Evolutionary conservation across 2,888 invertebrate genomes (phyloP).

Genomic region (Tetranychus piercei): DNA sequence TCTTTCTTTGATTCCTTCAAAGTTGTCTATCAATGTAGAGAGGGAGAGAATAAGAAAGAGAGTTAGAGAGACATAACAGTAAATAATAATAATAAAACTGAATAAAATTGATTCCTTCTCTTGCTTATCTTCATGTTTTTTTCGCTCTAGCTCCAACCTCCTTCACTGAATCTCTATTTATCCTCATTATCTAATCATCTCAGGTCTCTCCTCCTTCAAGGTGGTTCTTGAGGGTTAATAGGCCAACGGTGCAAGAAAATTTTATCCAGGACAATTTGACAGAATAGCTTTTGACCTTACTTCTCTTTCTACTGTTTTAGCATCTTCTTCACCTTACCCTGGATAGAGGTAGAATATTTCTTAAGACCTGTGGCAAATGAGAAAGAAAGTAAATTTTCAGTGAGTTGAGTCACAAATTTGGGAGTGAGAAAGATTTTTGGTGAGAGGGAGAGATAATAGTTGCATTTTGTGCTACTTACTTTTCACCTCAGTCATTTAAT

Average conservation of each 20-base stretch:
- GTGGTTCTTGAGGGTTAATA: not conserved
- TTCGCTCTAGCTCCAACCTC: not conserved
- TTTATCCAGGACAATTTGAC: not conserved
- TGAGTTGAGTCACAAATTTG: not conserved
- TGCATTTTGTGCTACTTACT: not conserved
- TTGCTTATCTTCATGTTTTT: not conserved
- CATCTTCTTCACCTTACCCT: not conserved
- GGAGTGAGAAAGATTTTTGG: not conserved
- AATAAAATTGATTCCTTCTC: not conserved
- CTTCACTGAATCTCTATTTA: not conserved
- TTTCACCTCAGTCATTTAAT: not conserved
- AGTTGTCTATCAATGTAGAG: not conserved
- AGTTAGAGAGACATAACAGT: not conserved
- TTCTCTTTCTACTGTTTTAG: not conserved
- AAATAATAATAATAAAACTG: not conserved
- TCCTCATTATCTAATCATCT: not conserved
- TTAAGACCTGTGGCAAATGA: not conserved
- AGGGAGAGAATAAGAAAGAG: slow-evolving; percentile 6
- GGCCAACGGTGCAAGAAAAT: not conserved
- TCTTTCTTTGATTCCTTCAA: not conserved
- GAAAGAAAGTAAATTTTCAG: not conserved
- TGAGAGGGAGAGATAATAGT: not conserved
- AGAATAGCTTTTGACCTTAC: not conserved
- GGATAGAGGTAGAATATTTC: not conserved
- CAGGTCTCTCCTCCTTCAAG: not conserved